Evolutionary conservation across 2,797 vertebrate species (phyloP), one percentile per base, ranked within the genome.

Genomic region (Myotis pilosus): DNA sequence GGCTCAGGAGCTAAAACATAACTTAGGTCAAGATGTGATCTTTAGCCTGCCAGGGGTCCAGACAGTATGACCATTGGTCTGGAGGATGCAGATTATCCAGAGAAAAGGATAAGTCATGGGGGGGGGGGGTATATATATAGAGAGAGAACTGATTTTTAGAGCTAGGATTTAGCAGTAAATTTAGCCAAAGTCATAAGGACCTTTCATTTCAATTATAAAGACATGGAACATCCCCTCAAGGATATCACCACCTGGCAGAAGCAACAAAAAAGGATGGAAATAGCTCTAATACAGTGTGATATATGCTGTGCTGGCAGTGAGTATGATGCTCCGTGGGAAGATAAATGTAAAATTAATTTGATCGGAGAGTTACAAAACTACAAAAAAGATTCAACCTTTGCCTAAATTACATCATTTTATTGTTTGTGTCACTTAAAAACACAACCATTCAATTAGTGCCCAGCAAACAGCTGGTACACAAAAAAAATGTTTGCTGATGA

Each of bases 401-500:
- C 15, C 11, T 82, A 51, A 66, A 93, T 55, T 68, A 49, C 6
- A 89, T 83, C 19, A 81, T 92, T 76, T 72, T 76, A 74, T 74
- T 78, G 30, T 10, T 76, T 76, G 51, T 60, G 36, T 81, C 72
- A 94, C 74, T 92, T 82, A 28, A 78, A 94, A 95, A 71, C 25
- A 81, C 13, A 76, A 7, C 6, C 44, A 41, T 17, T 85, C 33
- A 57, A 36, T 60, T 22, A 64, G 13, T 69, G 12, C 11, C 47
- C 85, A 55, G 17, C 13, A 74, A 25, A 62, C 20, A 62, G 25
- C 33, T 79, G 6, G 12, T 84, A 41, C 13, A 84, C 55, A 83
- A 68, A 68, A 82, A 36, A 82, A 55, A n/a, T 79, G 8, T 68
- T 89, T 81, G 30, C 83, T 60, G 68, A 44, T 47, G 30, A 88